Evolutionary conservation across 2,113 vertebrate species (phyloP).

Genomic region (human): GRCh38 chr19:7134001-7134500

Average conservation of each 20-base stretch:
- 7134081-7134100: no score
- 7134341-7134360: neutral
- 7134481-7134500: no score
- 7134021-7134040: neutral
- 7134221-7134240: neutral
- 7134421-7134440: neutral
- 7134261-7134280: neutral
- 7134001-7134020: neutral
- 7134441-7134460: neutral
- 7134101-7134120: no score
- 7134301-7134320: neutral
- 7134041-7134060: neutral
- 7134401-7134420: neutral
- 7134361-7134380: neutral
- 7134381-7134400: neutral
- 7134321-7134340: neutral
- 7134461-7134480: neutral
- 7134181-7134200: no score
- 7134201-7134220: no score
- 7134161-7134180: no score
- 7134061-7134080: neutral
- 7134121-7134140: no score
- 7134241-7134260: neutral
- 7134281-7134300: neutral
- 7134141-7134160: rapidly evolving